phyloP scores from a whole-genome alignment of 2,113 vertebrate genomes.

The Pristiophorus japonicus region DNA sequence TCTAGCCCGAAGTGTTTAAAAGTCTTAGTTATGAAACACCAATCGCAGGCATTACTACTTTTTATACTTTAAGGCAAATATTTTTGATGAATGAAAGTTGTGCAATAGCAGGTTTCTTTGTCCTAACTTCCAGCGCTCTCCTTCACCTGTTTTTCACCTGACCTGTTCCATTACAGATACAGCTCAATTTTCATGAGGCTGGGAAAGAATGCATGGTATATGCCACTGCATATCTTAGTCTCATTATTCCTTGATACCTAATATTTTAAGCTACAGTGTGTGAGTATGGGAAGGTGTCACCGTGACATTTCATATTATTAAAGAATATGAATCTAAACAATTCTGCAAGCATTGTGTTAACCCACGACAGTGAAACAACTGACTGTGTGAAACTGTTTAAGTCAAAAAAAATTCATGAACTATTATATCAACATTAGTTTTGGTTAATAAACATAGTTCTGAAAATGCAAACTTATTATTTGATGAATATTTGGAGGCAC shows the following conservation, averaged over 20 bases:
- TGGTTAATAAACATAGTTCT: no score
- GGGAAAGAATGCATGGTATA: constrained; percentile 80
- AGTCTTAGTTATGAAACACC: constrained; percentile 11
- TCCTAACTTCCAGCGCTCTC: constrained; percentile 60
- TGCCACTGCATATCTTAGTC: constrained; percentile 85
- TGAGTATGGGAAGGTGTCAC: constrained; percentile 76
- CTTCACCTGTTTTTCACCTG: constrained; percentile 60
- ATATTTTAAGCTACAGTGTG: constrained; percentile 73
- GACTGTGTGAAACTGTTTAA: no score
- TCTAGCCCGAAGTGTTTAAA: background rate
- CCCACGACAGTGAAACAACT: constrained; percentile 51
- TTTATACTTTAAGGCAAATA: constrained; percentile 41
- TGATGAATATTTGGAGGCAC: no score
- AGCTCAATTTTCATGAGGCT: constrained; percentile 89
- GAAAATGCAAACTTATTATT: no score
- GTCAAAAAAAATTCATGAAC: no score
- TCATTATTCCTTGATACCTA: constrained; percentile 81
- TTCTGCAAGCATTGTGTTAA: constrained; percentile 72
- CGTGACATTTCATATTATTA: constrained; percentile 82
- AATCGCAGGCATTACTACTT: constrained; percentile 44
- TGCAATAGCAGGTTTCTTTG: constrained; percentile 52
- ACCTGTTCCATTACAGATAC: constrained; percentile 75
- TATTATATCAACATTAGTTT: no score
- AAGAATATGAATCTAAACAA: constrained; percentile 81
- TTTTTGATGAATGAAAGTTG: constrained; percentile 47